Evolutionary conservation across 1,140 invertebrate genomes (phyloP).

Genomic region (Zaprionus camerounensis): DNA sequence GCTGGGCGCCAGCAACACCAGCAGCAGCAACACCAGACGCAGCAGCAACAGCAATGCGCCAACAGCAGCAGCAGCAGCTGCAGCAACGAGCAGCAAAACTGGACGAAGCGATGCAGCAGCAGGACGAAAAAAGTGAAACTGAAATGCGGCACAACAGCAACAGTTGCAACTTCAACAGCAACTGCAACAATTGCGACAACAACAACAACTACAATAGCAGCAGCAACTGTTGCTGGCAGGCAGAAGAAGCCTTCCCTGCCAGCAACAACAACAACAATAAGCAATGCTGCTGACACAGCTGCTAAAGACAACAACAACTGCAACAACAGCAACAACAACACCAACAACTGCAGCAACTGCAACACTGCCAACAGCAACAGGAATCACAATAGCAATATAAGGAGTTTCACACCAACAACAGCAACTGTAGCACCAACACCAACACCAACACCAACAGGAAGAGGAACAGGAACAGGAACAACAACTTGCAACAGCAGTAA

Average conservation of each 20-base stretch:
- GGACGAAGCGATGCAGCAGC: constrained; percentile 28
- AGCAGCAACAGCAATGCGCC: constrained; percentile 28
- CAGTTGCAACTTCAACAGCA: constrained; percentile 11
- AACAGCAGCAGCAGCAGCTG: constrained; percentile 34
- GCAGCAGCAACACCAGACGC: constrained; percentile 1
- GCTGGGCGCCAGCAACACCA: constrained; percentile 41
- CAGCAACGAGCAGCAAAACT: constrained; percentile 16
- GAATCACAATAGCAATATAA: constrained; percentile 42
- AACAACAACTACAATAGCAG: background rate
- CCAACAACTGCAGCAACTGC: constrained; percentile 27
- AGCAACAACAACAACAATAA: constrained; percentile 26
- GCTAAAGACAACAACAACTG: constrained; percentile 11
- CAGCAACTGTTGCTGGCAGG: constrained; percentile 13
- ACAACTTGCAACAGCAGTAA: constrained; percentile 26
- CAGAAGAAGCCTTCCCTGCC: background rate
- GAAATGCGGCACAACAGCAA: constrained; percentile 52
- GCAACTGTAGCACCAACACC: constrained; percentile 31
- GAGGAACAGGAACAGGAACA: constrained; percentile 18
- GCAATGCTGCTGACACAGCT: constrained; percentile 18
- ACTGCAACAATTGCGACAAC: constrained; percentile 9
- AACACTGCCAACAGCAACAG: constrained; percentile 60
- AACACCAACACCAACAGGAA: constrained; percentile 5
- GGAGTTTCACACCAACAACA: constrained; percentile 6
- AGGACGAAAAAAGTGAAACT: constrained; percentile 66
- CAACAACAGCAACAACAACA: constrained; percentile 4